Percentiles rank a stretch among this genome's conserved stretches.
These are phyloP conservation scores for Otus scops DNA, from an alignment of 2,797 vertebrate genomes.

Conservation along the genomic window DNA sequence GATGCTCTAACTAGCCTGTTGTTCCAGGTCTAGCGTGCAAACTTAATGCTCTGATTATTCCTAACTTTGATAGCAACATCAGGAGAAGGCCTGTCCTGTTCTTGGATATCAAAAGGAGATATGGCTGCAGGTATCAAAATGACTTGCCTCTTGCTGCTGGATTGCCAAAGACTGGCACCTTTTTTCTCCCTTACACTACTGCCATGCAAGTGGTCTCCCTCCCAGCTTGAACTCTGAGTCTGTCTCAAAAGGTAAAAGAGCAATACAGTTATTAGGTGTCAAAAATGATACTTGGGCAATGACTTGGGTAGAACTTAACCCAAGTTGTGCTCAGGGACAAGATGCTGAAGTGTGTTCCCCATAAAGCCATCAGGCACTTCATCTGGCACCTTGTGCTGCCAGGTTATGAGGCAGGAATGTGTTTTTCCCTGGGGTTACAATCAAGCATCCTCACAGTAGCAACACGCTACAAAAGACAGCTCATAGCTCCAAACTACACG, in stretches of 20 bases:
- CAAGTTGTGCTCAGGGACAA: neutral
- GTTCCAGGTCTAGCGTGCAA: neutral
- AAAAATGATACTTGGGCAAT: neutral
- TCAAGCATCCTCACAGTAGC: neutral
- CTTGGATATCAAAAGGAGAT: neutral
- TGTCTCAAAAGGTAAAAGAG: neutral
- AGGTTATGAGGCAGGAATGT: neutral
- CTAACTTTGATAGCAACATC: neutral
- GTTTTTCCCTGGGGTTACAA: neutral
- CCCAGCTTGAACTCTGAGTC: neutral
- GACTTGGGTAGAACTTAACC: neutral
- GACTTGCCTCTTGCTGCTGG: neutral
- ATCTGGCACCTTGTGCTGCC: neutral
- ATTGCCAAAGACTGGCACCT: neutral
- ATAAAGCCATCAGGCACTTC: neutral
- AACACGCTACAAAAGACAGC: neutral
- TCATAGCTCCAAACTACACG: neutral
- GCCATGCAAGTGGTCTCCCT: neutral
- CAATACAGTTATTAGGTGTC: neutral
- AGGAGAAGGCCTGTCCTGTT: neutral
- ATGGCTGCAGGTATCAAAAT: neutral
- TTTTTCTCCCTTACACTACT: neutral
- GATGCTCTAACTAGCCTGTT: neutral
- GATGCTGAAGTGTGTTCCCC: neutral
- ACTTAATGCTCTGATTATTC: neutral